Evolutionary conservation across 2,797 vertebrate species (phyloP).

Genomic region (Acrossocheilus fasciatus): DNA sequence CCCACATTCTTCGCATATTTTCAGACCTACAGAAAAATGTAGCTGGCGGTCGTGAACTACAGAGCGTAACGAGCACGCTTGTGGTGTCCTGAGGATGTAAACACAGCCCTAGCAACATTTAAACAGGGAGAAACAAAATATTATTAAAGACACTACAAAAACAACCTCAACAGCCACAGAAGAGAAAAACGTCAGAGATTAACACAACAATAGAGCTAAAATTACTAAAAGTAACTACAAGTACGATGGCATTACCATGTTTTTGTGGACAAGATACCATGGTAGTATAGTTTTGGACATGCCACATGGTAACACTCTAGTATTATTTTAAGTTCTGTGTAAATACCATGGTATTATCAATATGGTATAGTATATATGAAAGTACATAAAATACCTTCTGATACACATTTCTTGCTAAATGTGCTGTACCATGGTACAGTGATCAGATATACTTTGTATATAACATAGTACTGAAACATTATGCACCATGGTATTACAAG

Average conservation of each 20-base stretch:
- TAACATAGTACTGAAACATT: not conserved
- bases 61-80: not conserved
- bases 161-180: not conserved
- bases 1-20: slow-evolving; percentile 65
- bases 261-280: not conserved
- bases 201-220: not conserved
- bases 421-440: not conserved
- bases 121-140: slow-evolving; percentile 26
- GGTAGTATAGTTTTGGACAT: not conserved
- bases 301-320: not conserved
- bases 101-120: slow-evolving; percentile 37
- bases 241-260: not conserved
- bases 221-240: not conserved
- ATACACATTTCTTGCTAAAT: not conserved
- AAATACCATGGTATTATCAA: not conserved
- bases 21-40: slow-evolving; percentile 56
- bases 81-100: slow-evolving; percentile 25
- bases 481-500: not conserved
- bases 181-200: not conserved
- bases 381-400: not conserved
- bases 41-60: slow-evolving; percentile 21
- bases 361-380: not conserved
- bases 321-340: not conserved
- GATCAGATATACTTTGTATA: not conserved
- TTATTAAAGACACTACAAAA: not conserved